Percentiles rank a stretch among this genome's conserved stretches.
phyloP scores from a whole-genome alignment of 2,113 vertebrate genomes.

The Campylorhamphus procurvoides region DNA sequence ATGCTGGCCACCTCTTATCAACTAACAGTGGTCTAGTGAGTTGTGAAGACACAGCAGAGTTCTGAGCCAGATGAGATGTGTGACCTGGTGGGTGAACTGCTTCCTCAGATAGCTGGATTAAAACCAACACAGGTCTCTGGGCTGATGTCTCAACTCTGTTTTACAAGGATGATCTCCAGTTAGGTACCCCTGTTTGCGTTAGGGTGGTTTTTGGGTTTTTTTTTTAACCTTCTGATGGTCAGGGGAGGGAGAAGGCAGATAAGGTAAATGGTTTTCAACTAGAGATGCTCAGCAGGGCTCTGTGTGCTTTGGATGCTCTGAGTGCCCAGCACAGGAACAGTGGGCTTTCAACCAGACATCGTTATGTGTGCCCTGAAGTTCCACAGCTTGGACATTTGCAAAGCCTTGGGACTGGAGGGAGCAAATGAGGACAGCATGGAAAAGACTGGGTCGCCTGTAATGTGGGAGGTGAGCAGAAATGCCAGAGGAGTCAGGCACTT shows the following conservation, averaged over 20 bases:
- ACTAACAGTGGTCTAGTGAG: not conserved
- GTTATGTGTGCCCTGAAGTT: not conserved
- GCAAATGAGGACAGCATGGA: not conserved
- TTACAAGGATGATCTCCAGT: not conserved
- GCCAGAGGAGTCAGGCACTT: conserved; percentile 45
- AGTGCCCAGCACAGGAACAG: not conserved
- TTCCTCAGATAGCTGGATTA: not conserved
- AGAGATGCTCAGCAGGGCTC: not conserved
- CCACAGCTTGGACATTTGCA: not conserved
- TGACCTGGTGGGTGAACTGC: not conserved
- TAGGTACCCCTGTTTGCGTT: not conserved
- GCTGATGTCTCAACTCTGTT: not conserved
- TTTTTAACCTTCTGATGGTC: not conserved
- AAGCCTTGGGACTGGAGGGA: not conserved
- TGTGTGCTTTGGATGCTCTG: not conserved
- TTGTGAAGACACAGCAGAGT: not conserved
- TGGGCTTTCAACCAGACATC: fast-evolving
- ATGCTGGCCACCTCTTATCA: not conserved
- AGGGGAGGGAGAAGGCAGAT: not conserved
- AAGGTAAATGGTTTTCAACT: not conserved
- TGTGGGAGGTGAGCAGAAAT: conserved; percentile 42
- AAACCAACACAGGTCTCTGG: not conserved
- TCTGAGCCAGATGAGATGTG: not conserved
- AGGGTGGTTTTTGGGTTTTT: not conserved
- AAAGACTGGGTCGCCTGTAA: not conserved